Conservation (phyloP, 2,888 invertebrate genomes). For the Lasiommata megera region DNA sequence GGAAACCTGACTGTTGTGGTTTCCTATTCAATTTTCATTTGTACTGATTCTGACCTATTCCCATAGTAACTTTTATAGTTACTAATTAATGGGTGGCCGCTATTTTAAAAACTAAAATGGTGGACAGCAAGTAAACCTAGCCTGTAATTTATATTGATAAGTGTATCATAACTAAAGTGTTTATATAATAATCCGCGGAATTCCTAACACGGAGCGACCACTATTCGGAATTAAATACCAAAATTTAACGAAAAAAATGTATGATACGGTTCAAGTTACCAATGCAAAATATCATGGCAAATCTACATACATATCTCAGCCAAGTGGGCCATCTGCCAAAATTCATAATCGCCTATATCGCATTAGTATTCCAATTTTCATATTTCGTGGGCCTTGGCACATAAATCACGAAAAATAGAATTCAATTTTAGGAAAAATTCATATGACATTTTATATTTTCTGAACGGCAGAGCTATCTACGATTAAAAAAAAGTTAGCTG, state of each 20-base stretch:
- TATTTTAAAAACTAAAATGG: too few relatives aligned
- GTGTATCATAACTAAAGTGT: too few relatives aligned
- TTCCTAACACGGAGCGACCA: too few relatives aligned
- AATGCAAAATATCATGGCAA: conserved; percentile 10
- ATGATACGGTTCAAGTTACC: background rate
- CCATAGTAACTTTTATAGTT: too few relatives aligned
- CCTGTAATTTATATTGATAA: too few relatives aligned
- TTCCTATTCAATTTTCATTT: too few relatives aligned
- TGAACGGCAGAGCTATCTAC: background rate
- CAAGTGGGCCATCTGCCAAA: conserved; percentile 31
- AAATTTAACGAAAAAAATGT: background rate
- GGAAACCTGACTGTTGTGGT: too few relatives aligned
- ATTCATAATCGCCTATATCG: conserved; percentile 28
- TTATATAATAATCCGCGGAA: too few relatives aligned
- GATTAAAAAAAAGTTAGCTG: too few relatives aligned
- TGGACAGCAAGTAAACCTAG: too few relatives aligned
- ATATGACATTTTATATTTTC: background rate
- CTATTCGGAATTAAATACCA: background rate
- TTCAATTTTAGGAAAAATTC: background rate
- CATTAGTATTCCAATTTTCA: conserved; percentile 26
- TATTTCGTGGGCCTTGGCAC: conserved; percentile 22
- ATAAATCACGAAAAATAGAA: conserved; percentile 7
- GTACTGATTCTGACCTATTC: too few relatives aligned
- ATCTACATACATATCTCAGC: conserved; percentile 17
- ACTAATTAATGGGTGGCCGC: too few relatives aligned